phyloP scores from a whole-genome alignment of 2,113 vertebrate genomes.

The Scatophagus argus region DNA sequence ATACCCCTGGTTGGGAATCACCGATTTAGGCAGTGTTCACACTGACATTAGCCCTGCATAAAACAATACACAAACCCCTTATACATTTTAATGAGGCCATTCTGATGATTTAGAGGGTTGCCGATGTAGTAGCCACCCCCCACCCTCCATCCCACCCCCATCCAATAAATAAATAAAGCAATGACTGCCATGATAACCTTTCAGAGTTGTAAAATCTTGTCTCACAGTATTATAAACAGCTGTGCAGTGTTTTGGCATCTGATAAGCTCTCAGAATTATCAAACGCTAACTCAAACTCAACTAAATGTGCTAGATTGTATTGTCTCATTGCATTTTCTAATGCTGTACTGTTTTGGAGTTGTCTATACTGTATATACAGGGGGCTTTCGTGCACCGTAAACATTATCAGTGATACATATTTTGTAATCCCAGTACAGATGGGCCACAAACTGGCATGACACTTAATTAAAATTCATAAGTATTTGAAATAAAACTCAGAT shows the following conservation, averaged over 20 bases:
- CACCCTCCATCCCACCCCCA: too few species aligned
- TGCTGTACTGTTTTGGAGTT: not conserved
- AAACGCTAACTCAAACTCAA: not conserved
- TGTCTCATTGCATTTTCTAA: not conserved
- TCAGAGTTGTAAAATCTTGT: too few species aligned
- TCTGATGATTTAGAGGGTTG: not conserved
- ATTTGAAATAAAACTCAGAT: not conserved
- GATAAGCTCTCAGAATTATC: not conserved
- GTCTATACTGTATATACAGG: not conserved
- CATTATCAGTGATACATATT: not conserved
- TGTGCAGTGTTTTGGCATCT: not conserved
- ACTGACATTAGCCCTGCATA: slow-evolving; percentile 21
- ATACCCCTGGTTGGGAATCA: slow-evolving; percentile 17
- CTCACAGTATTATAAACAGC: not conserved
- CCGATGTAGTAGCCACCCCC: too few species aligned
- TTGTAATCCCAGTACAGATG: not conserved
- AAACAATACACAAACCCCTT: slow-evolving; percentile 14
- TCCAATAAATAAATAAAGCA: too few species aligned
- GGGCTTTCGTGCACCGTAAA: not conserved
- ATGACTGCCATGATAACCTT: too few species aligned
- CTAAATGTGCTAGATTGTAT: not conserved
- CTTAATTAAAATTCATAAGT: not conserved
- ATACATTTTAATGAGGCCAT: slow-evolving; percentile 44
- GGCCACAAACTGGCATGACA: not conserved
- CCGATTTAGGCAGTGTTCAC: slow-evolving; percentile 24